These are phyloP conservation scores for Calliphora vomitoria DNA, from an alignment of 2,888 invertebrate species.

Conservation along the genomic window DNA sequence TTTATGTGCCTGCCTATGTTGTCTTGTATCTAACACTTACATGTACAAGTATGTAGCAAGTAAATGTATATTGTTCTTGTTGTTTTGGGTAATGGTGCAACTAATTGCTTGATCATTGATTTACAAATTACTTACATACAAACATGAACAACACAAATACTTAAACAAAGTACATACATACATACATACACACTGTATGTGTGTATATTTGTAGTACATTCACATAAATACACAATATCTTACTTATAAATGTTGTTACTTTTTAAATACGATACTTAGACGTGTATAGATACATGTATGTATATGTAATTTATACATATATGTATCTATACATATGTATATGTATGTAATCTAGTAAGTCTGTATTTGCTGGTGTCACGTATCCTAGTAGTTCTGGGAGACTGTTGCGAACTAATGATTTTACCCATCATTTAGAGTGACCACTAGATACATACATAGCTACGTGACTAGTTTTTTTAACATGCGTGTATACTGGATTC, in stretches of 20 bases:
- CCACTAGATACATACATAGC: too few relatives aligned
- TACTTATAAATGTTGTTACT: slow-evolving; percentile 55
- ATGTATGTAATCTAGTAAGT: slow-evolving; percentile 12
- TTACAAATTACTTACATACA: slow-evolving; percentile 68
- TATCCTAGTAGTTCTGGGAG: background rate
- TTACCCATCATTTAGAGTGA: too few relatives aligned
- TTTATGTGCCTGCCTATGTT: slow-evolving; percentile 39
- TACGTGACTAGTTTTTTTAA: too few relatives aligned
- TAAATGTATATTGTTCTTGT: slow-evolving; percentile 32
- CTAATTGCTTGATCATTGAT: slow-evolving; percentile 76
- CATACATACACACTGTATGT: background rate
- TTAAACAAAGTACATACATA: slow-evolving; percentile 19
- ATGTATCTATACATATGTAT: background rate
- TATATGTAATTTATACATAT: background rate
- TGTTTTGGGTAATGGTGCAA: slow-evolving; percentile 75
- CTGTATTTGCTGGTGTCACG: slow-evolving; percentile 4
- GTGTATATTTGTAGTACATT: slow-evolving; percentile 17
- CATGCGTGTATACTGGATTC: too few relatives aligned
- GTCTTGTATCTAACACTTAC: slow-evolving; percentile 39
- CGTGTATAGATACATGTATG: background rate
- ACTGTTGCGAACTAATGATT: too few relatives aligned
- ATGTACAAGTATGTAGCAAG: slow-evolving; percentile 15
- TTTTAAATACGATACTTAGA: slow-evolving; percentile 41
- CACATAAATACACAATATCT: slow-evolving; percentile 37
- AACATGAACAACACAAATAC: slow-evolving; percentile 32